A percentile compares a stretch with the other conserved stretches of the same genome.
These are phyloP conservation scores for Dryobates pubescens DNA, from an alignment of 2,797 vertebrate species.

Conservation along the genomic window DNA sequence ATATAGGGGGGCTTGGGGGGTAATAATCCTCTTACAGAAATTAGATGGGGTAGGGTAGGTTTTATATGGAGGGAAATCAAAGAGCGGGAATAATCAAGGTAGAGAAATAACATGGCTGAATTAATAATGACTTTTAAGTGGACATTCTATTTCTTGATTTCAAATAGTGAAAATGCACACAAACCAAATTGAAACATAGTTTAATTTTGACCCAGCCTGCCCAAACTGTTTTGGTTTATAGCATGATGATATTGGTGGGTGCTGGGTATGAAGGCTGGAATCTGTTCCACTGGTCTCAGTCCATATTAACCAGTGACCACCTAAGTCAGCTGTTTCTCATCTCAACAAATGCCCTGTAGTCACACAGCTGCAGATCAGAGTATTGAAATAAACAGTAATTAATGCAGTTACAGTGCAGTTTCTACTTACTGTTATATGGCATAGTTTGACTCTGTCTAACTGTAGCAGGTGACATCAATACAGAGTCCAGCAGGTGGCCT, in stretches of 20 bases:
- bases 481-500: not conserved
- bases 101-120: not conserved
- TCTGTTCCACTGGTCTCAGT: not conserved
- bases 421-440: not conserved
- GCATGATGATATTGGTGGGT: not conserved
- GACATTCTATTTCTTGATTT: not conserved
- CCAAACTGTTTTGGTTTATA: not conserved
- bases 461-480: not conserved
- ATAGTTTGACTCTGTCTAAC: not conserved
- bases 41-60: not conserved
- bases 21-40: not conserved
- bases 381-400: not conserved
- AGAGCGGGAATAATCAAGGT: not conserved
- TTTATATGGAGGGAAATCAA: not conserved
- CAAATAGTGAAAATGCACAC: not conserved
- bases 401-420: not conserved
- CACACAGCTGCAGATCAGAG: not conserved
- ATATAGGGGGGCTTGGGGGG: too few relatives aligned
- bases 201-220: not conserved
- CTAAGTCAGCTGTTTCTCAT: not conserved
- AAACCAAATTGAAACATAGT: not conserved
- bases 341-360: not conserved
- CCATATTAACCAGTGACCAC: not conserved
- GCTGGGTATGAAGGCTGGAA: not conserved
- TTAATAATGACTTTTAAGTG: not conserved